Conservation (phyloP, 2,113 vertebrate genomes). For the Ellobius talpinus region DNA sequence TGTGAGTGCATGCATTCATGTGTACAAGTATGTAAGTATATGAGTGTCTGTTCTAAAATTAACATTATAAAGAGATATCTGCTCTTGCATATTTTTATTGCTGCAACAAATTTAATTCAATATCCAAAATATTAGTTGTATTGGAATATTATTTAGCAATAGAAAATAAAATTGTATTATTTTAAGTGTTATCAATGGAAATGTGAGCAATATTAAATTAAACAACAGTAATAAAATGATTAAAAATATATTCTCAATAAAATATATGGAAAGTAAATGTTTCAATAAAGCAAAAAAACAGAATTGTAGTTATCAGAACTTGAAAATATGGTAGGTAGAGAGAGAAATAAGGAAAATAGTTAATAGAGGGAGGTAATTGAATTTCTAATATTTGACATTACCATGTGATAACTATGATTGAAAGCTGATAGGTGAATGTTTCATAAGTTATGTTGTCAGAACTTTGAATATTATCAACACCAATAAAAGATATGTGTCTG, state of each 20-base stretch:
- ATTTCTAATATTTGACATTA: not conserved
- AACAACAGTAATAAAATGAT: not conserved
- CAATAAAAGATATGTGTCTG: not conserved
- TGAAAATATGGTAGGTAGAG: not conserved
- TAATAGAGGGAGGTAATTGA: not conserved
- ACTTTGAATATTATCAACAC: not conserved
- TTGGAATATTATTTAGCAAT: too few relatives aligned
- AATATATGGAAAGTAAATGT: not conserved
- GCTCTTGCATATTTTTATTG: not conserved
- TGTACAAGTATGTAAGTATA: not conserved
- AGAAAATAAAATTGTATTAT: not conserved
- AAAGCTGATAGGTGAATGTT: not conserved
- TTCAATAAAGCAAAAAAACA: not conserved
- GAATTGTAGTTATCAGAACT: not conserved
- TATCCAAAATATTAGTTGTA: not conserved
- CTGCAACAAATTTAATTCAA: not conserved
- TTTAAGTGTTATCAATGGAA: not conserved
- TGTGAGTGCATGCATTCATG: not conserved
- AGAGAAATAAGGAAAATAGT: not conserved
- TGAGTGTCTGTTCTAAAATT: too few relatives aligned
- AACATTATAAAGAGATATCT: not conserved
- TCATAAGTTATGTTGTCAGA: not conserved
- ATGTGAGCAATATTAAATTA: not conserved
- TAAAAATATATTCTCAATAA: not conserved
- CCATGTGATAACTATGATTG: not conserved